Conservation (phyloP, 2,113 vertebrate species). For the Geococcyx californianus region DNA sequence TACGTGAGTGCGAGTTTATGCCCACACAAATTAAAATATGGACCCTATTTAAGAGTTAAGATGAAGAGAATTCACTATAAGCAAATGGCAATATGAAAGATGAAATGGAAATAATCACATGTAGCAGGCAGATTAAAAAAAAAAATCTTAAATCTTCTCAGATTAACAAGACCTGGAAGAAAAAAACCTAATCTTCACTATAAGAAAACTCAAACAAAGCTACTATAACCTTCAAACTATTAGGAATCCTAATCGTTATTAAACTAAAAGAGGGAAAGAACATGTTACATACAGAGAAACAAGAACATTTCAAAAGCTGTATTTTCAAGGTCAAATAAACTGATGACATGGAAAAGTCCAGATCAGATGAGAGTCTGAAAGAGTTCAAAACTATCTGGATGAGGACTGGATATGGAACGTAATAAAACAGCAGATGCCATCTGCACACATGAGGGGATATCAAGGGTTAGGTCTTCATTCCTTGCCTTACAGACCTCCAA, state of each 20-base stretch:
- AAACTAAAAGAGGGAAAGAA: neutral
- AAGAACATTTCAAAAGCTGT: neutral
- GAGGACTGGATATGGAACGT: neutral
- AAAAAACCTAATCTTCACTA: neutral
- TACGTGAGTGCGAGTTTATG: neutral
- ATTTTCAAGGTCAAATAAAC: neutral
- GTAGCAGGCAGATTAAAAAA: neutral
- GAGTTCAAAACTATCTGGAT: neutral
- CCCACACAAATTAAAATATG: neutral
- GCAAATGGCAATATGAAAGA: neutral
- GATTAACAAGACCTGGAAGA: neutral
- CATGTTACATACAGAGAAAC: neutral
- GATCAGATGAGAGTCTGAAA: neutral
- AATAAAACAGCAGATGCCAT: neutral
- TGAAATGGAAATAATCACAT: neutral
- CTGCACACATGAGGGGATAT: neutral
- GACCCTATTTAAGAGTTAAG: neutral
- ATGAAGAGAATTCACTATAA: neutral
- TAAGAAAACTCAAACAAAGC: neutral
- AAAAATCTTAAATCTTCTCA: neutral
- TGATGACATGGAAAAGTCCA: neutral
- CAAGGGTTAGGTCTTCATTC: neutral
- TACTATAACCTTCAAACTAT: neutral
- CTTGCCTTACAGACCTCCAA: neutral
- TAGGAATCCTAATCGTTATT: neutral